Evolutionary conservation across 2,888 invertebrate species (phyloP), one percentile per base, ranked within the genome.

Genomic region (Phalangium opilio): DNA sequence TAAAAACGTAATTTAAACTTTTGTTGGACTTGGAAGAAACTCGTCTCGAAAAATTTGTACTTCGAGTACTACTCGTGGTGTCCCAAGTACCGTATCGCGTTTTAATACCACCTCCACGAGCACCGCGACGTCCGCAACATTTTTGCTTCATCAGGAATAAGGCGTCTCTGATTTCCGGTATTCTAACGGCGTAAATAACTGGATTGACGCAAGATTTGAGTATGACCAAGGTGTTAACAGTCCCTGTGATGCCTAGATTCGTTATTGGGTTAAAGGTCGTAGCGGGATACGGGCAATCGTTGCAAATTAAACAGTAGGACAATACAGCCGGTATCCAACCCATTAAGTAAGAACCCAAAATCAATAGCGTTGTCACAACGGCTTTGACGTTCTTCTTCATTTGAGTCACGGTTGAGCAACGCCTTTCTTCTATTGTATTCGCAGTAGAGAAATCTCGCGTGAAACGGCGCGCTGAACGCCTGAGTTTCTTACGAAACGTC

Each of bases 141-240:
- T 27, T 27, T 7, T 27, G 4, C 8, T 27, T 27, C 27, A 27
- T 27, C 27, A 27, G 27, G 8, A 27, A 7, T 8, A 27, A 27
- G 8, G 64, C 63, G 39, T 59, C 59, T 32, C 60, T 71, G 47
- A 78, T 76, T 57, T 78, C 78, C 48, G 73, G 70, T 72, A 78
- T 75, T 45, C 78, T 64, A 7, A 74, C 72, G 11, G 76, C 75
- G 60, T 78, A 78, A 44, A 78, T 77, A 53, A 78, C 74, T 0
- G 77, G 76, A 63, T 78, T 76, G 35, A 72, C 69, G 45, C 77
- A 62, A 35, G 76, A 73, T 60, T 78, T 78, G 54, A 75, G 63
- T 42, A 78, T 73, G 43, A 77, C 67, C 40, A 77, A 67, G 15
- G 69, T 65, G 60, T 76, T 75, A 43, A 65, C 63, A 18, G 64